A percentile compares a stretch with the other conserved stretches of the same genome.
Conservation (phyloP, 2,113 vertebrate species). For the Poecile atricapillus region DNA sequence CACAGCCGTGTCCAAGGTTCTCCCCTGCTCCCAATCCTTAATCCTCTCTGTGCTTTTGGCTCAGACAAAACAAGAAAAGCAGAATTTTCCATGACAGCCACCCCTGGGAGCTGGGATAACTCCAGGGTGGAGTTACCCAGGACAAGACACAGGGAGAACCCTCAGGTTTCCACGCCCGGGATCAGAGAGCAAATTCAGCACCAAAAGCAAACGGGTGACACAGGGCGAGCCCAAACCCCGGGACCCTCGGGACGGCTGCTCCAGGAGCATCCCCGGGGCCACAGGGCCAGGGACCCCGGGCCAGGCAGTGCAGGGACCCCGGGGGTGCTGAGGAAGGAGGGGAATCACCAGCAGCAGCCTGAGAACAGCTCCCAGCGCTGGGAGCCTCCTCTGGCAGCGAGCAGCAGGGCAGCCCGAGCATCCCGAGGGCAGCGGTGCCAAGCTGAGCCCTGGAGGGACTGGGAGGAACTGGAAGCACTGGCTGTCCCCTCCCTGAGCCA, state of each 20-base stretch:
- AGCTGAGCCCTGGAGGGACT: neutral
- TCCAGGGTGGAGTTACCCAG: neutral
- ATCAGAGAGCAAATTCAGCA: neutral
- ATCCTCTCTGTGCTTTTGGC: neutral
- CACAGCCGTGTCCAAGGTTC: neutral
- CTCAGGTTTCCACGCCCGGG: neutral
- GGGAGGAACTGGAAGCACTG: neutral
- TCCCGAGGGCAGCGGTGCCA: fast-evolving
- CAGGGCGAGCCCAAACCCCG: fast-evolving
- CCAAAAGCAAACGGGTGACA: fast-evolving
- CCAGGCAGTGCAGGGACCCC: fast-evolving
- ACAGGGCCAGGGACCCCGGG: fast-evolving
- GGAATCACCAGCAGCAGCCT: neutral
- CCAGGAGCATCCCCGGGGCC: neutral
- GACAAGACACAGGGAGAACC: fast-evolving
- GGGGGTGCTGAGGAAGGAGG: neutral
- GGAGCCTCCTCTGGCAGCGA: neutral
- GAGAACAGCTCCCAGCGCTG: neutral
- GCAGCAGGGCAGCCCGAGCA: neutral
- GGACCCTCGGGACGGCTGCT: fast-evolving
- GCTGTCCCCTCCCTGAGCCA: neutral
- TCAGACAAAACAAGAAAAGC: neutral
- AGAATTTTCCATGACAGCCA: neutral
- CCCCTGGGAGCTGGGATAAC: neutral
- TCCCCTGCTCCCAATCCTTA: neutral